These are phyloP conservation scores for Leptinotarsa defecta DNA, from an alignment of 1,140 invertebrate genomes.

Conservation along the genomic window DNA sequence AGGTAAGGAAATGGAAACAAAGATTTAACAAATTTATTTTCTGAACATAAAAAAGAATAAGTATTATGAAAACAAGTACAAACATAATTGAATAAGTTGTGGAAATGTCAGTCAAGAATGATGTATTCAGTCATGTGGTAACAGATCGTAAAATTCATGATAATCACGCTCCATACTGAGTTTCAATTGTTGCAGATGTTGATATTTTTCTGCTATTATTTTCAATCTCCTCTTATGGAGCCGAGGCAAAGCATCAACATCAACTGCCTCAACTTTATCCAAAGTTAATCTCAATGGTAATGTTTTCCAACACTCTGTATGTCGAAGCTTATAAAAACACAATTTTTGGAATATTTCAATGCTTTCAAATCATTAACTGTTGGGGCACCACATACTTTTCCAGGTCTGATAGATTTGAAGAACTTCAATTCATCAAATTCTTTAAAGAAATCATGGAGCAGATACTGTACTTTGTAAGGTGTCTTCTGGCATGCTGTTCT, in stretches of 20 bases:
- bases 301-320: neutral
- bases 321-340: neutral
- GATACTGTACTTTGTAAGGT: slow-evolving; percentile 31
- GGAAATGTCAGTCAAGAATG: neutral
- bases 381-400: slow-evolving; percentile 30
- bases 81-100: neutral
- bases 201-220: neutral
- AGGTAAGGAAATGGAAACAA: neutral
- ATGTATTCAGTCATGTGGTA: neutral
- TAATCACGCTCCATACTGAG: neutral
- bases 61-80: neutral
- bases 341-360: slow-evolving; percentile 26
- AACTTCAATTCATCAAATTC: slow-evolving; percentile 15
- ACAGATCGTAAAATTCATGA: slow-evolving; percentile 4
- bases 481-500: slow-evolving; percentile 14
- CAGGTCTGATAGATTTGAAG: slow-evolving; percentile 25
- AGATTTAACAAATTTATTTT: neutral
- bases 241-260: neutral
- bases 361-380: slow-evolving; percentile 31
- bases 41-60: neutral
- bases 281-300: neutral
- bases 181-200: slow-evolving; percentile 8
- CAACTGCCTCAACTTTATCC: neutral
- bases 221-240: neutral
- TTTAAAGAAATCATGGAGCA: slow-evolving; percentile 25